Evolutionary conservation across 2,797 vertebrate genomes (phyloP).

Genomic region (Sebastes cheni): DNA sequence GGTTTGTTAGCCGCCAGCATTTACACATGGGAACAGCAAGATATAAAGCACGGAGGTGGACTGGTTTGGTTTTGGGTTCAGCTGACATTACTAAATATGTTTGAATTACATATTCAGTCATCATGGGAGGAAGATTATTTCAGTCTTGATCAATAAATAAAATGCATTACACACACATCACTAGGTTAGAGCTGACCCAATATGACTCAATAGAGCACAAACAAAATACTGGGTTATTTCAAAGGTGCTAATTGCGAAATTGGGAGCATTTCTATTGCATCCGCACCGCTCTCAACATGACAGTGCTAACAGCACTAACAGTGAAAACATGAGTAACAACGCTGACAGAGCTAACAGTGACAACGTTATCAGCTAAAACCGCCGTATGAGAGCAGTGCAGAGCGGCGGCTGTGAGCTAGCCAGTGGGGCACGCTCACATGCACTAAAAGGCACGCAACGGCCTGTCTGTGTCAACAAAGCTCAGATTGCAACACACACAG

Average conservation of each 20-base stretch:
- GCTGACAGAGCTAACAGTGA: no score
- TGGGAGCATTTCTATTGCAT: no score
- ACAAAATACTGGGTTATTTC: neutral
- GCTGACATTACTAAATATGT: neutral
- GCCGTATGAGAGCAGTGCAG: no score
- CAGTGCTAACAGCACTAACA: no score
- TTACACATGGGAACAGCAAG: neutral
- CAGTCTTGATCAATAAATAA: neutral
- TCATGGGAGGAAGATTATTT: neutral
- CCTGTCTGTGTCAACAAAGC: no score
- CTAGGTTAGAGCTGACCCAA: neutral
- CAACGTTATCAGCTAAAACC: no score
- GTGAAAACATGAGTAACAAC: no score
- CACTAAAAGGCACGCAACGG: rapidly evolving
- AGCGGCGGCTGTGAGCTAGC: no score
- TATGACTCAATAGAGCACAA: neutral
- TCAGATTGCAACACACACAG: no score
- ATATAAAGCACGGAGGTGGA: neutral
- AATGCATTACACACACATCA: neutral
- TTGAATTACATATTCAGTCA: neutral
- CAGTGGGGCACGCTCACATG: no score
- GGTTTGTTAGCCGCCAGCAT: neutral
- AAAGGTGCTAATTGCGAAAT: no score
- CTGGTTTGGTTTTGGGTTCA: neutral
- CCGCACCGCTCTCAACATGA: no score